These are phyloP conservation scores for Pristiophorus japonicus DNA, from an alignment of 2,113 vertebrate species.

Conservation along the genomic window DNA sequence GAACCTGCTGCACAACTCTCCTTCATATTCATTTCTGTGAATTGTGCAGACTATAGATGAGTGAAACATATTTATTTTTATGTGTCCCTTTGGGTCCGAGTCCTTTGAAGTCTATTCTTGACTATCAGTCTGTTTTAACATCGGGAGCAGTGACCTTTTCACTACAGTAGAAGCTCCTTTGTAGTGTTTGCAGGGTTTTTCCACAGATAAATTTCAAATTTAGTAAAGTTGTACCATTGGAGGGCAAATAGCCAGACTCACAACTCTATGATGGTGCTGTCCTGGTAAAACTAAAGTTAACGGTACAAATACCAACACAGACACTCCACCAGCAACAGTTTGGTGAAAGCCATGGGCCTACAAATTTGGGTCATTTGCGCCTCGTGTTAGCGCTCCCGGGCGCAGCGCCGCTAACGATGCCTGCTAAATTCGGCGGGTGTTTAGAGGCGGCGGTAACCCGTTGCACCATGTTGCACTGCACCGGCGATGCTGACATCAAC, in stretches of 20 bases:
- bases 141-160: neutral
- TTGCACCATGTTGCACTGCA: too few species aligned
- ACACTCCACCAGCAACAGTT: neutral
- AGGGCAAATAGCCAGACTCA: neutral
- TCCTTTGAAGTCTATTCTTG: neutral
- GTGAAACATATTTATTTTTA: neutral
- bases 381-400: too few species aligned
- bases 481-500: too few species aligned
- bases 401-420: too few species aligned
- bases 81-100: neutral
- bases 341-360: neutral
- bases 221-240: neutral
- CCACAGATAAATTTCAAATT: neutral
- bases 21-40: neutral
- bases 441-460: too few species aligned
- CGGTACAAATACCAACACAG: neutral
- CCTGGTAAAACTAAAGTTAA: neutral
- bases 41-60: neutral
- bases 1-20: conserved; percentile 19
- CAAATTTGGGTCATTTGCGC: too few species aligned
- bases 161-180: neutral
- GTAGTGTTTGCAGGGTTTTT: neutral
- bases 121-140: conserved; percentile 1
- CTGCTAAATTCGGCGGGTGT: too few species aligned
- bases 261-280: neutral